These are phyloP conservation scores for Zelostemma sp. DNA, from an alignment of 1,140 invertebrate genomes.

Conservation along the genomic window DNA sequence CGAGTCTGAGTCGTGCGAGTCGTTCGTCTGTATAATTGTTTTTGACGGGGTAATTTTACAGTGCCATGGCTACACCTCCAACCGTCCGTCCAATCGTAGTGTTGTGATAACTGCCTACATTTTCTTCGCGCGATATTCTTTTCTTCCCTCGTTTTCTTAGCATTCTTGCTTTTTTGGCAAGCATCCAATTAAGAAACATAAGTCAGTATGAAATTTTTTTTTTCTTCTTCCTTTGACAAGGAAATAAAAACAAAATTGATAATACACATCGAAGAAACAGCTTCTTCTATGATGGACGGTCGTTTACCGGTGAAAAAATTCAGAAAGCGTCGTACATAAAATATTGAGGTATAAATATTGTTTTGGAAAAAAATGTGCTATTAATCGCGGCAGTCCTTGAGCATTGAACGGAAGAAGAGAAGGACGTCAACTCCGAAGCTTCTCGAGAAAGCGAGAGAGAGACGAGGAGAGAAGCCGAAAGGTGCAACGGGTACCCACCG, in stretches of 20 bases:
- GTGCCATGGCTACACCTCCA: constrained; percentile 65
- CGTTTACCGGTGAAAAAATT: no score
- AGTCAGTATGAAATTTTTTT: constrained; percentile 44
- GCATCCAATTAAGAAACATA: constrained; percentile 48
- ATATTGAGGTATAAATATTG: neutral
- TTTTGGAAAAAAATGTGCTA: constrained; percentile 17
- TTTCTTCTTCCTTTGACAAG: neutral
- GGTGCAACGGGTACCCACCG: constrained; percentile 47
- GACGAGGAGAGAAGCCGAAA: constrained; percentile 34
- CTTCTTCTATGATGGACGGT: no score
- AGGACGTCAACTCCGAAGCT: constrained; percentile 34
- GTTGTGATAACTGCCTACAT: constrained; percentile 59
- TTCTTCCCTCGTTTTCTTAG: constrained; percentile 39
- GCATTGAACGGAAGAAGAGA: constrained; percentile 12
- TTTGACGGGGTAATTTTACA: constrained; percentile 71
- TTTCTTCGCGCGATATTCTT: constrained; percentile 45
- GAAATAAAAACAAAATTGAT: no score
- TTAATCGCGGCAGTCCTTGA: constrained; percentile 43
- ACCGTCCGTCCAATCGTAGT: constrained; percentile 42
- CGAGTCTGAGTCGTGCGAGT: constrained; percentile 39
- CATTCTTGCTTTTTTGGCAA: constrained; percentile 39
- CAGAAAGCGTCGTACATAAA: no score
- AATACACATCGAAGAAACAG: no score
- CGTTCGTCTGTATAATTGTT: constrained; percentile 68
- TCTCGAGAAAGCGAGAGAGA: constrained; percentile 34